phyloP scores from a whole-genome alignment of 2,888 invertebrate genomes.

The Macrosoma leucophasiata region DNA sequence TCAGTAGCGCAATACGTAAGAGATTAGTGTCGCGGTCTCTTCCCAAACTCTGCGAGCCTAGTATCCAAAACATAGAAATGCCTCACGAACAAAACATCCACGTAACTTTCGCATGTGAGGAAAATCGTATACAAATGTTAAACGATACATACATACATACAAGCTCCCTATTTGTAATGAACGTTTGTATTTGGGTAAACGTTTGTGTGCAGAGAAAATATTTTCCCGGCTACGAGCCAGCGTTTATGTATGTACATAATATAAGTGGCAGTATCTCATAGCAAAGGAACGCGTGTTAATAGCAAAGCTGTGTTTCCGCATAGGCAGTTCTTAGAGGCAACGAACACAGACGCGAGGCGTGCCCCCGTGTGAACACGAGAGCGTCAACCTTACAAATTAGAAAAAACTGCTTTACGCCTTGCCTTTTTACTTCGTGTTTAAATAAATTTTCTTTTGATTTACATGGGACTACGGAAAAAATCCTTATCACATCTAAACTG shows the following conservation, averaged over 20 bases:
- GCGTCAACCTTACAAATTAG: constrained; percentile 73
- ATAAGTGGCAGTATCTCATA: constrained; percentile 70
- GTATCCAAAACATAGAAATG: constrained; percentile 58
- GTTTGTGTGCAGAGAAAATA: constrained; percentile 57
- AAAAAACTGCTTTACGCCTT: constrained; percentile 59
- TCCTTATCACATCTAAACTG: too few species aligned
- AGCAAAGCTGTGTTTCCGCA: constrained; percentile 72
- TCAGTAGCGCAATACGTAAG: too few species aligned
- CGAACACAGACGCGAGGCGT: constrained; percentile 58
- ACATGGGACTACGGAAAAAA: too few species aligned
- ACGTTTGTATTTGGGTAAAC: constrained; percentile 34
- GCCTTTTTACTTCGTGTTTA: constrained; percentile 15
- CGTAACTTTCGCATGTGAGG: constrained; percentile 51
- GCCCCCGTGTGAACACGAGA: constrained; percentile 66
- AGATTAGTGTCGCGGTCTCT: constrained; percentile 32
- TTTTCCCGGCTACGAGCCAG: constrained; percentile 38
- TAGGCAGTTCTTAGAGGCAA: constrained; percentile 63
- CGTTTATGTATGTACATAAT: constrained; percentile 43
- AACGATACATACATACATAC: constrained; percentile 41
- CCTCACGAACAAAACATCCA: constrained; percentile 62
- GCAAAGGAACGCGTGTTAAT: constrained; percentile 70
- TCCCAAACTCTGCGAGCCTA: constrained; percentile 42
- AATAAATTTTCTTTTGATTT: constrained; percentile 17
- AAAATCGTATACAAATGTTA: constrained; percentile 52
- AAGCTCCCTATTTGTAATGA: constrained; percentile 38